Percentiles rank a stretch among this genome's conserved stretches.
Conservation (phyloP, 2,113 vertebrate genomes). For the Pangasianodon hypophthalmus region DNA sequence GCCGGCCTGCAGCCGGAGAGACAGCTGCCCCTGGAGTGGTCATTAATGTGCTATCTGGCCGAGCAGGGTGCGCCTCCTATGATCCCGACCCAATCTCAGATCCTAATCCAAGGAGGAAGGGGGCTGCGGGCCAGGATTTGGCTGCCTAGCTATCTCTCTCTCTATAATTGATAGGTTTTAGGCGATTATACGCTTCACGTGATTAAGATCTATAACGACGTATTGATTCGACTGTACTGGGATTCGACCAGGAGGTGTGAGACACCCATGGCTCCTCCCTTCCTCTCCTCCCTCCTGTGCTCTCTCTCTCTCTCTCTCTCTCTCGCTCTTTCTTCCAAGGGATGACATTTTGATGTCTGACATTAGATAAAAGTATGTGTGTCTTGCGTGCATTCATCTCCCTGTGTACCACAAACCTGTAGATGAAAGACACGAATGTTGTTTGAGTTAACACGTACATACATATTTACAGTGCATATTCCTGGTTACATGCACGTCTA, state of each 20-base stretch:
- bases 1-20: conserved; percentile 73
- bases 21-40: conserved; percentile 76
- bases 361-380: conserved; percentile 58
- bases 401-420: conserved; percentile 42
- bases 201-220: conserved; percentile 81
- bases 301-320: not conserved
- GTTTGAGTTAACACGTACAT: conserved; percentile 52
- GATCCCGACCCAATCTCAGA: conserved; percentile 80
- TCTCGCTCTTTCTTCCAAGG: conserved; percentile 44
- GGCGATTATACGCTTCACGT: conserved; percentile 75
- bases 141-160: conserved; percentile 70
- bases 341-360: conserved; percentile 63
- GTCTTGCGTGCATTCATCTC: conserved; percentile 36
- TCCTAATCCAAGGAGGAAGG: conserved; percentile 80
- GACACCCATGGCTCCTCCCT: conserved; percentile 60
- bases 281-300: not conserved
- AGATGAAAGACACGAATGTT: conserved; percentile 52
- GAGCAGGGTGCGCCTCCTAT: conserved; percentile 70
- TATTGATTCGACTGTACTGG: conserved; percentile 75
- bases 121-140: conserved; percentile 79
- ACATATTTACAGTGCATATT: conserved; percentile 49
- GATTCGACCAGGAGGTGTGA: conserved; percentile 61
- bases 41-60: conserved; percentile 79
- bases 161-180: conserved; percentile 82
- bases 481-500: conserved; percentile 49